These are phyloP conservation scores for Drosophila melanica DNA, from an alignment of 1,140 invertebrate genomes.

Conservation along the genomic window DNA sequence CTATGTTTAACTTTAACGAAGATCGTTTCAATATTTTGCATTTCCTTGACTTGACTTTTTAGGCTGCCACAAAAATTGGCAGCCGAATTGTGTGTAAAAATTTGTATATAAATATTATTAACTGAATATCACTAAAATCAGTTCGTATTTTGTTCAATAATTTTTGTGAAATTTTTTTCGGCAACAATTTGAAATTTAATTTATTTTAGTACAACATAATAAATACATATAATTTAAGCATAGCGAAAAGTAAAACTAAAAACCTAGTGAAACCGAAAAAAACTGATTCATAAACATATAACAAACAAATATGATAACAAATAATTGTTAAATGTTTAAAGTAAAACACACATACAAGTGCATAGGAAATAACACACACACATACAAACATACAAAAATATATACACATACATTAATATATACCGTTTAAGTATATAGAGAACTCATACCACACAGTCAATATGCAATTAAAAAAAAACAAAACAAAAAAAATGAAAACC, in stretches of 20 bases:
- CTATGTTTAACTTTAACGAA: slow-evolving; percentile 43
- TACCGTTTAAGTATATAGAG: slow-evolving; percentile 61
- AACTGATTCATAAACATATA: slow-evolving; percentile 24
- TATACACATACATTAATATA: slow-evolving; percentile 54
- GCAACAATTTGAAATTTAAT: slow-evolving; percentile 25
- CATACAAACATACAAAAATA: slow-evolving; percentile 50
- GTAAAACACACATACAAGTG: slow-evolving; percentile 49
- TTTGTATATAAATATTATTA: slow-evolving; percentile 50
- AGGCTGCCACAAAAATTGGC: slow-evolving; percentile 1
- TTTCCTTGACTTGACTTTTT: slow-evolving; percentile 28
- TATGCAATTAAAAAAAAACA: slow-evolving; percentile 37
- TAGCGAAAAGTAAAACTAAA: slow-evolving; percentile 29
- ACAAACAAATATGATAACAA: slow-evolving; percentile 34
- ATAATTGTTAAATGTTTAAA: slow-evolving; percentile 78
- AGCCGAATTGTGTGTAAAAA: slow-evolving; percentile 45
- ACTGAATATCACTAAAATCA: slow-evolving; percentile 28
- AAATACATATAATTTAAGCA: slow-evolving; percentile 27
- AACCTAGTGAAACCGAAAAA: slow-evolving; percentile 14
- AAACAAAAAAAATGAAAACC: slow-evolving; percentile 6
- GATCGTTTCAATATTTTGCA: slow-evolving; percentile 55
- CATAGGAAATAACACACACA: slow-evolving; percentile 52
- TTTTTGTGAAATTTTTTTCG: slow-evolving; percentile 22
- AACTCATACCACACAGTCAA: slow-evolving; percentile 40
- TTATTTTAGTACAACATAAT: slow-evolving; percentile 34
- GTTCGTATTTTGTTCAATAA: slow-evolving; percentile 20